Conservation (phyloP, 2,888 invertebrate genomes). For the Trissolcus japonicus region DNA sequence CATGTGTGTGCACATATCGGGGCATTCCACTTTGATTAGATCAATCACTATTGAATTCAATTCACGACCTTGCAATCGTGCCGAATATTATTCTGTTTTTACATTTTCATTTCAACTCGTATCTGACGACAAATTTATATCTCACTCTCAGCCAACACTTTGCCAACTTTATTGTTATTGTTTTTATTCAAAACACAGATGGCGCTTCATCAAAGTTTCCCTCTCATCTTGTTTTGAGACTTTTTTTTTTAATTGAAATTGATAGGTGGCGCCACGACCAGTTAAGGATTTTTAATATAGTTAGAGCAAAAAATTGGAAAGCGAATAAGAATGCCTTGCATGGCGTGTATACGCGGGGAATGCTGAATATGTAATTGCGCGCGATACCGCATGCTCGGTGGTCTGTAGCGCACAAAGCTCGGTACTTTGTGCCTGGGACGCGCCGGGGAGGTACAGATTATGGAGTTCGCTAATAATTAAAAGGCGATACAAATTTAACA, state of each 20-base stretch:
- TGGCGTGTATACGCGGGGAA: constrained; percentile 38
- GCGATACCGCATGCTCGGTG: constrained; percentile 40
- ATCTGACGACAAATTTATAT: no score
- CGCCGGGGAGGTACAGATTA: constrained; percentile 70
- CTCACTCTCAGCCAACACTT: no score
- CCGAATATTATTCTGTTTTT: constrained; percentile 6
- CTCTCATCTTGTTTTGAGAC: no score
- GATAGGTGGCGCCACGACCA: not conserved
- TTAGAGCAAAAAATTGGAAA: constrained; percentile 37
- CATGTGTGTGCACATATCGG: constrained; percentile 35
- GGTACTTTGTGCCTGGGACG: constrained; percentile 62
- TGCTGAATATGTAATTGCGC: constrained; percentile 61
- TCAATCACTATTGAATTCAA: constrained; percentile 51
- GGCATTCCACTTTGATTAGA: constrained; percentile 50
- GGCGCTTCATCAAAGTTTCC: no score
- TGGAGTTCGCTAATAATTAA: constrained; percentile 71
- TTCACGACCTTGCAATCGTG: constrained; percentile 37
- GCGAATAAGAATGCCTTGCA: constrained; percentile 46
- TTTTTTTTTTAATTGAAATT: no score
- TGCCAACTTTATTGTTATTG: no score
- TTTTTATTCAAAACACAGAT: no score
- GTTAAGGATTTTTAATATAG: constrained; percentile 43
- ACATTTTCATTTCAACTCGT: not conserved
- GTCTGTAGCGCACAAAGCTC: constrained; percentile 38
- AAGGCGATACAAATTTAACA: constrained; percentile 72